Evolutionary conservation across 2,113 vertebrate genomes (phyloP).

Genomic region (Oriolus oriolus): DNA sequence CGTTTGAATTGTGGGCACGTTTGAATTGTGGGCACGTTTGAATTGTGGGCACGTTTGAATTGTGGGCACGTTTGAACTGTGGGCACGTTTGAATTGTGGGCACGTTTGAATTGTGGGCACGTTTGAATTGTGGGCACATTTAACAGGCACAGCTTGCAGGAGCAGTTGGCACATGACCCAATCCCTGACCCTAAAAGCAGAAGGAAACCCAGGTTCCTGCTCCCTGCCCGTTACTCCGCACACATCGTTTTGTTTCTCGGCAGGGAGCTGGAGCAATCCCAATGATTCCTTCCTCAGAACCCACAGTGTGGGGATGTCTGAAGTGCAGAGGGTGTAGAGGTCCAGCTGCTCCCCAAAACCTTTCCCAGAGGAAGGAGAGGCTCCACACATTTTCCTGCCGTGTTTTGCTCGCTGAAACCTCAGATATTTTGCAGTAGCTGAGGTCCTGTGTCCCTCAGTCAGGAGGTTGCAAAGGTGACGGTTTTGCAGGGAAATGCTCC

Average conservation of each 20-base stretch:
- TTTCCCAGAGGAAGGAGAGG: background rate
- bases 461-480: fast-evolving
- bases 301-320: background rate
- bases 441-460: too few species aligned
- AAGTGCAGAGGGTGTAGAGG: background rate
- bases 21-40: too few species aligned
- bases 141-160: background rate
- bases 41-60: too few species aligned
- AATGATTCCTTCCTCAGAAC: background rate
- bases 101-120: too few species aligned
- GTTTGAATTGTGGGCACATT: too few species aligned
- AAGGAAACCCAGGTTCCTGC: background rate
- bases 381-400: fast-evolving
- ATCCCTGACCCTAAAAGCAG: background rate
- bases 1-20: too few species aligned
- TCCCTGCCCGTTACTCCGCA: fast-evolving
- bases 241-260: background rate
- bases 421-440: background rate
- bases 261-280: too few species aligned
- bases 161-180: background rate
- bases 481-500: background rate
- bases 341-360: background rate
- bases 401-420: background rate
- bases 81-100: too few species aligned
- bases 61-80: too few species aligned